These are phyloP conservation scores for Drosophila neutralis DNA, from an alignment of 2,888 invertebrate species.

Conservation along the genomic window DNA sequence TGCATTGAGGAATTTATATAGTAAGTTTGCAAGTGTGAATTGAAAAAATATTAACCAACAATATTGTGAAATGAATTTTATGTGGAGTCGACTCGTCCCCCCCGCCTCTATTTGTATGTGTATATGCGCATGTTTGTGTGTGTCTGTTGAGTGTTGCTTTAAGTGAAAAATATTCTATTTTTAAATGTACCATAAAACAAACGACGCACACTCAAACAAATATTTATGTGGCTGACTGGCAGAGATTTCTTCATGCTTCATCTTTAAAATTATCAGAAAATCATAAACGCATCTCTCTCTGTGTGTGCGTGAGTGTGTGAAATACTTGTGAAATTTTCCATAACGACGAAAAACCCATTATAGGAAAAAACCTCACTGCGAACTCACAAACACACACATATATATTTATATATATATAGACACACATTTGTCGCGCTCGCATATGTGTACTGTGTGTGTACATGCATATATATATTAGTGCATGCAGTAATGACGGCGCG, in stretches of 20 bases:
- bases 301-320: constrained; percentile 57
- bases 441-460: constrained; percentile 6
- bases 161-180: constrained; percentile 74
- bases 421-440: constrained; percentile 23
- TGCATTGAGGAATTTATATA: constrained; percentile 53
- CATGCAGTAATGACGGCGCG: constrained; percentile 44
- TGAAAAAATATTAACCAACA: neutral
- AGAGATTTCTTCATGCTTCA: constrained; percentile 71
- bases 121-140: constrained; percentile 5
- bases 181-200: constrained; percentile 64
- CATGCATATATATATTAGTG: constrained; percentile 30
- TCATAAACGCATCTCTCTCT: constrained; percentile 45
- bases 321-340: constrained; percentile 78
- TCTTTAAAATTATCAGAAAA: constrained; percentile 72
- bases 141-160: constrained; percentile 41
- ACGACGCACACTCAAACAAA: constrained; percentile 28
- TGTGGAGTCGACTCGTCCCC: constrained; percentile 45
- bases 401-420: neutral
- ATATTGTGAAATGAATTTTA: constrained; percentile 70
- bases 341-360: constrained; percentile 66
- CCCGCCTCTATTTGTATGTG: constrained; percentile 40
- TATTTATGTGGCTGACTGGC: constrained; percentile 44
- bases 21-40: constrained; percentile 68
- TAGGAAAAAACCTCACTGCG: constrained; percentile 48
- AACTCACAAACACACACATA: constrained; percentile 25